Conservation (phyloP, 53 echinoderm and acorn worm species). For the Holothuria leucospilota region DNA sequence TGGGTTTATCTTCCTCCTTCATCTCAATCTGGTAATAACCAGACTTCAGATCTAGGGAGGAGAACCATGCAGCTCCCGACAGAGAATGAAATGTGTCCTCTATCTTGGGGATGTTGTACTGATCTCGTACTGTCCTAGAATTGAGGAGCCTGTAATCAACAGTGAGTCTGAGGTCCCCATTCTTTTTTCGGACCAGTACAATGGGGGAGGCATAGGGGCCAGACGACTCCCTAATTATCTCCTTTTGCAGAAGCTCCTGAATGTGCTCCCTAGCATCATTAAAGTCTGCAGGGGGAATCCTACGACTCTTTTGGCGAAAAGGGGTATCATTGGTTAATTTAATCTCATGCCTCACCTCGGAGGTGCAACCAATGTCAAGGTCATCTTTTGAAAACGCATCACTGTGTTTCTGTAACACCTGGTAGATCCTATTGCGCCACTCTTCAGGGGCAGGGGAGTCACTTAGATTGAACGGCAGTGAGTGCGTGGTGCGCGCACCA, state of each 20-base stretch:
- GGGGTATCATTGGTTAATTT: constrained; percentile 55
- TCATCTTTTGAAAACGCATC: constrained; percentile 59
- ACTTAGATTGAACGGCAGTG: constrained; percentile 30
- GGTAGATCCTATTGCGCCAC: constrained; percentile 8
- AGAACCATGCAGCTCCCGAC: constrained; percentile 60
- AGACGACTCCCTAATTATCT: constrained; percentile 56
- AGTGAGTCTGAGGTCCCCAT: constrained; percentile 65
- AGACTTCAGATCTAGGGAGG: constrained; percentile 70
- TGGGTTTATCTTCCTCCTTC: constrained; percentile 62
- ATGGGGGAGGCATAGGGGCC: constrained; percentile 69
- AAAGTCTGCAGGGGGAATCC: constrained; percentile 61
- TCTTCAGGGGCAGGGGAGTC: constrained; percentile 53
- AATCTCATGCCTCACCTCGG: constrained; percentile 60
- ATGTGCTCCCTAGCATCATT: constrained; percentile 52
- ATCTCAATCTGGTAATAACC: constrained; percentile 74
- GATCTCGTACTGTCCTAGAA: constrained; percentile 56
- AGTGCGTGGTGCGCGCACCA: background rate
- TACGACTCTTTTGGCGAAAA: constrained; percentile 52
- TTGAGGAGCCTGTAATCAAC: constrained; percentile 69
- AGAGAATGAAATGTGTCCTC: constrained; percentile 67
- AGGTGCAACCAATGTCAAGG: constrained; percentile 56
- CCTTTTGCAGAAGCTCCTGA: constrained; percentile 57
- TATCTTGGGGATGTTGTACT: constrained; percentile 58
- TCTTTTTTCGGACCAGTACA: constrained; percentile 74
- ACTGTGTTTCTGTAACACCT: constrained; percentile 2